Evolutionary conservation across 2,797 vertebrate species (phyloP).

Genomic region (Valencia hispanica): DNA sequence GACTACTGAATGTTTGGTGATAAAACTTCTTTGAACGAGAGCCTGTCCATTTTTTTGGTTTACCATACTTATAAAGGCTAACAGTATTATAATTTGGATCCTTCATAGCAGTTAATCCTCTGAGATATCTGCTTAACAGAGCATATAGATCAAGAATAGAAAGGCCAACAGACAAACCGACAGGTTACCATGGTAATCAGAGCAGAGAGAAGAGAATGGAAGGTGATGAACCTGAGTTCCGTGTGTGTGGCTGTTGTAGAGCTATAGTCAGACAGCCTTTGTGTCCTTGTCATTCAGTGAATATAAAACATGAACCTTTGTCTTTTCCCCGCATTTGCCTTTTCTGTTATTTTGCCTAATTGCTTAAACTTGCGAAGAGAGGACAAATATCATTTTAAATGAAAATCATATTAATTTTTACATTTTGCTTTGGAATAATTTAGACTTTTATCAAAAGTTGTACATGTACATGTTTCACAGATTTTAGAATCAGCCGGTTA

Average conservation of each 20-base stretch:
- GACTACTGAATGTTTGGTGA: neutral
- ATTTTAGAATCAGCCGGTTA: neutral
- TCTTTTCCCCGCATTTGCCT: slow-evolving; percentile 31
- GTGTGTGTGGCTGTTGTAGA: slow-evolving; percentile 23
- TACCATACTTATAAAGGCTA: slow-evolving; percentile 22
- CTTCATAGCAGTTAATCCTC: slow-evolving; percentile 49
- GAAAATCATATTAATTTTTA: slow-evolving; percentile 3
- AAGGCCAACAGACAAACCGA: slow-evolving; percentile 51
- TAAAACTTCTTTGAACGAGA: slow-evolving; percentile 24
- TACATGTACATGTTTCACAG: neutral
- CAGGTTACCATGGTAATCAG: slow-evolving; percentile 71
- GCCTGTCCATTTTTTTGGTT: slow-evolving; percentile 15
- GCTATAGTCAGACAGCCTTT: slow-evolving; percentile 59
- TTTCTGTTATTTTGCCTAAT: slow-evolving; percentile 41
- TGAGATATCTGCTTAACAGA: slow-evolving; percentile 71
- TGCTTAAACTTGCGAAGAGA: slow-evolving; percentile 31
- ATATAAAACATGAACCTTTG: slow-evolving; percentile 59
- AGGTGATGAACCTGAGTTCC: slow-evolving; percentile 51
- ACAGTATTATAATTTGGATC: slow-evolving; percentile 53
- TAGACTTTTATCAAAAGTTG: slow-evolving; percentile 10
- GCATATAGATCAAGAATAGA: slow-evolving; percentile 38
- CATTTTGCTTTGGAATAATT: slow-evolving; percentile 8
- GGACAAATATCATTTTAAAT: slow-evolving; percentile 26
- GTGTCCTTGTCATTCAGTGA: slow-evolving; percentile 61
- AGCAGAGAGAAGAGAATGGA: slow-evolving; percentile 64